phyloP scores from a whole-genome alignment of 2,888 invertebrate species.

The Eupithecia vulgata region DNA sequence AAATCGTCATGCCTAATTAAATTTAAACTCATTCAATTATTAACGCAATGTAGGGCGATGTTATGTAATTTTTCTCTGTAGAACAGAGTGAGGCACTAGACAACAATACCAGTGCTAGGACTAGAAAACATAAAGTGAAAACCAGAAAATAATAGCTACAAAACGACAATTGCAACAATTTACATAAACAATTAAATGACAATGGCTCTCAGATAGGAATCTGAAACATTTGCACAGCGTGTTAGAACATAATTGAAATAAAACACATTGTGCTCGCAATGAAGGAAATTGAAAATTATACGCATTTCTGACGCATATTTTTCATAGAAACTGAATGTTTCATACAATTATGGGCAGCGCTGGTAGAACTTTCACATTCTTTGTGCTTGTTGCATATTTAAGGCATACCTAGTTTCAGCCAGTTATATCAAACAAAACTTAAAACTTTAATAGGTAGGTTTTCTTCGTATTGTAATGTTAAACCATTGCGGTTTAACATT shows the following conservation, averaged over 20 bases:
- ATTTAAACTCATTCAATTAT: too few relatives aligned
- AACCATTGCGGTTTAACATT: too few relatives aligned
- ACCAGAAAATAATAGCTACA: constrained; percentile 18
- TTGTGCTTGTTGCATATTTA: constrained; percentile 5
- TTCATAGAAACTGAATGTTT: constrained; percentile 31
- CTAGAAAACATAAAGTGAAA: constrained; percentile 21
- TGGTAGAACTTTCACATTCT: constrained; percentile 26
- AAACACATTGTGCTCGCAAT: constrained; percentile 36
- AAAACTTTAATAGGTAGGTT: not conserved
- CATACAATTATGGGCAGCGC: constrained; percentile 19
- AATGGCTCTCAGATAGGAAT: constrained; percentile 40
- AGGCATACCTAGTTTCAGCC: not conserved
- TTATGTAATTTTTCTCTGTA: too few relatives aligned
- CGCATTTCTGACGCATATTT: constrained; percentile 31
- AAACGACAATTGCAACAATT: constrained; percentile 8
- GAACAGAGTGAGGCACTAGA: too few relatives aligned
- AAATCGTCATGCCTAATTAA: too few relatives aligned
- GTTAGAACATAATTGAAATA: constrained; percentile 36
- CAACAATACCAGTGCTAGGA: too few relatives aligned
- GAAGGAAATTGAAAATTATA: constrained; percentile 34
- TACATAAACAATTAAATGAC: constrained; percentile 16
- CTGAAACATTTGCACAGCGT: constrained; percentile 39
- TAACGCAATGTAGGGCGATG: too few relatives aligned
- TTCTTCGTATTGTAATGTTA: too few relatives aligned
- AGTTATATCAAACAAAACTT: not conserved